phyloP scores from a whole-genome alignment of 2,113 vertebrate genomes.

The Aphyosemion australe region DNA sequence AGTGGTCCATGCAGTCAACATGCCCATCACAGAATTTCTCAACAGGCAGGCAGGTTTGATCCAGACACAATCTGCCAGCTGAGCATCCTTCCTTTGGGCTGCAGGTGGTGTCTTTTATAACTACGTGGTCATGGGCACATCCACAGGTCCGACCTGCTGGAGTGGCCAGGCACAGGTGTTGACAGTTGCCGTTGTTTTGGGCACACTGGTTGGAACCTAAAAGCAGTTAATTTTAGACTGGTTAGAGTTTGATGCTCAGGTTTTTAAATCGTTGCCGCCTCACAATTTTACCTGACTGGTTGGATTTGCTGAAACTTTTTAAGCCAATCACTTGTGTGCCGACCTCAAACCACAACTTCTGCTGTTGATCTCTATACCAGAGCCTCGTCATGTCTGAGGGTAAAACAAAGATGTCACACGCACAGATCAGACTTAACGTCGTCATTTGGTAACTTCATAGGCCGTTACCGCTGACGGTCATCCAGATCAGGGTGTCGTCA shows the following conservation, averaged over 20 bases:
- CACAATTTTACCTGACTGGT: slow-evolving; percentile 80
- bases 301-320: slow-evolving; percentile 81
- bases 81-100: slow-evolving; percentile 59
- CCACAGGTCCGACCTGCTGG: slow-evolving; percentile 81
- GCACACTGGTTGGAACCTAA: slow-evolving; percentile 83
- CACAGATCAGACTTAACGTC: no score
- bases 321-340: slow-evolving; percentile 79
- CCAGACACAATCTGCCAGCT: slow-evolving; percentile 66
- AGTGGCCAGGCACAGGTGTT: slow-evolving; percentile 87
- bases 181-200: slow-evolving; percentile 83
- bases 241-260: no score
- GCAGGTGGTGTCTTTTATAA: slow-evolving; percentile 69
- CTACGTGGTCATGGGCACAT: slow-evolving; percentile 76
- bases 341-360: slow-evolving; percentile 83
- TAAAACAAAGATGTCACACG: neutral
- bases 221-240: neutral
- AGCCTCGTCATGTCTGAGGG: slow-evolving; percentile 79
- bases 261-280: no score
- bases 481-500: slow-evolving; percentile 84
- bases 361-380: slow-evolving; percentile 82
- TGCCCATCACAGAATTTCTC: slow-evolving; percentile 81
- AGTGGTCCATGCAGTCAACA: slow-evolving; percentile 81
- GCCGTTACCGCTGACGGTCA: slow-evolving; percentile 77
- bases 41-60: slow-evolving; percentile 77
- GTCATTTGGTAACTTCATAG: neutral